These are phyloP conservation scores for Syngnathoides biaculeatus DNA, from an alignment of 2,113 vertebrate genomes.

Conservation along the genomic window DNA sequence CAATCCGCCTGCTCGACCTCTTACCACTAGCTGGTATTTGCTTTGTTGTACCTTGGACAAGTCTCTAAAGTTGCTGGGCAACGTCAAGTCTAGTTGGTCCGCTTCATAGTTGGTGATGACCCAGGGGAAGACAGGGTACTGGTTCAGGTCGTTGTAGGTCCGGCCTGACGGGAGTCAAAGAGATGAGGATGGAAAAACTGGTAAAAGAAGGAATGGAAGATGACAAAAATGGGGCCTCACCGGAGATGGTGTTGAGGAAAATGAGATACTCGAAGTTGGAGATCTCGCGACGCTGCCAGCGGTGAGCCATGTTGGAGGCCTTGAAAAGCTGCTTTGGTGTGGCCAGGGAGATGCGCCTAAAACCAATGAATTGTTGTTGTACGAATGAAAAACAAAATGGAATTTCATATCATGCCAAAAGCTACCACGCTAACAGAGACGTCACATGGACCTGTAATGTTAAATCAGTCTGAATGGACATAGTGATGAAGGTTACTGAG, in stretches of 20 bases:
- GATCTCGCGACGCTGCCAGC: conserved; percentile 96
- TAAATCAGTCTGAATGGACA: too few species aligned
- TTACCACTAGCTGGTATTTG: not conserved
- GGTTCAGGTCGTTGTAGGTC: conserved; percentile 93
- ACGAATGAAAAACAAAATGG: not conserved
- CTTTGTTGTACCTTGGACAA: conserved; percentile 86
- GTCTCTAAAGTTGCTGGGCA: conserved; percentile 98
- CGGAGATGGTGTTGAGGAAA: conserved; percentile 94
- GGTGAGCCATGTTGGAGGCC: conserved; percentile 93
- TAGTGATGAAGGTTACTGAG: not conserved
- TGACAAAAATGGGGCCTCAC: conserved; percentile 61
- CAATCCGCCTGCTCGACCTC: too few species aligned
- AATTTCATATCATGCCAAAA: not conserved
- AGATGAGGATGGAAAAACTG: not conserved
- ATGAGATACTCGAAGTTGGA: conserved; percentile 98
- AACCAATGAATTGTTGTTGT: not conserved
- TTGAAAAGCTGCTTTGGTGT: conserved; percentile 94
- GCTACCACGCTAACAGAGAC: too few species aligned
- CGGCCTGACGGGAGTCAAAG: conserved; percentile 74
- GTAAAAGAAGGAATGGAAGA: not conserved
- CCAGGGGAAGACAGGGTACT: conserved; percentile 99
- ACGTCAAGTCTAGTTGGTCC: conserved; percentile 90
- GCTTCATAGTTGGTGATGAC: conserved; percentile 98
- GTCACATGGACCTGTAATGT: too few species aligned
- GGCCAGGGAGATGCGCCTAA: conserved; percentile 91